Conservation (phyloP, 2,113 vertebrate genomes). For the Scytalopus superciliaris region DNA sequence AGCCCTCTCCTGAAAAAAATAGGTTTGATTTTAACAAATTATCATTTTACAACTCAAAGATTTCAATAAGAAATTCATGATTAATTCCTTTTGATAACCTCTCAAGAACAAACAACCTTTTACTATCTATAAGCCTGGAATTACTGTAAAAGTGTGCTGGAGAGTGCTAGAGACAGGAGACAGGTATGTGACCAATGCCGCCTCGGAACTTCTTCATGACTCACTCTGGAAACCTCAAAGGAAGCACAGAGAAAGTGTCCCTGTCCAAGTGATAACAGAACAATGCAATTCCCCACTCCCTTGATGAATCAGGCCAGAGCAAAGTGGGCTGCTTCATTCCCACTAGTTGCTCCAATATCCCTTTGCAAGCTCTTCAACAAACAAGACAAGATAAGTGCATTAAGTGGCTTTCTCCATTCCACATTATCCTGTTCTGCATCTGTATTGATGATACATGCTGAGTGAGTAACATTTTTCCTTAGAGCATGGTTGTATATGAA, state of each 20-base stretch:
- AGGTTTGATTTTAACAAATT: background rate
- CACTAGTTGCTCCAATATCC: background rate
- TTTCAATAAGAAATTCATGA: background rate
- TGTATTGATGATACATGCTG: background rate
- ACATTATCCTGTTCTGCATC: background rate
- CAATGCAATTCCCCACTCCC: background rate
- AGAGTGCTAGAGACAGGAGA: conserved; percentile 17
- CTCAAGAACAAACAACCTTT: background rate
- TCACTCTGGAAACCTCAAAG: background rate
- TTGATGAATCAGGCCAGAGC: background rate
- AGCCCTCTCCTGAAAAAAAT: background rate
- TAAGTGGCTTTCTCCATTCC: background rate
- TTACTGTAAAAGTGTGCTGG: background rate
- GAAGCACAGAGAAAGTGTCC: background rate
- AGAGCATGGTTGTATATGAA: background rate
- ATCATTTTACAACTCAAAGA: background rate
- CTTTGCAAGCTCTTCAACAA: background rate
- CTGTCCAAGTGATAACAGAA: background rate
- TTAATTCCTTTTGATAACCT: background rate
- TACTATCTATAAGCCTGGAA: background rate
- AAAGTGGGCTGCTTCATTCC: background rate
- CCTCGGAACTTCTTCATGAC: background rate
- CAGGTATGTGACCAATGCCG: background rate
- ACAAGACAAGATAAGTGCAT: background rate
- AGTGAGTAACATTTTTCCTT: background rate